These are phyloP conservation scores for Bubo scandiacus DNA, from an alignment of 2,113 vertebrate species.

Conservation along the genomic window DNA sequence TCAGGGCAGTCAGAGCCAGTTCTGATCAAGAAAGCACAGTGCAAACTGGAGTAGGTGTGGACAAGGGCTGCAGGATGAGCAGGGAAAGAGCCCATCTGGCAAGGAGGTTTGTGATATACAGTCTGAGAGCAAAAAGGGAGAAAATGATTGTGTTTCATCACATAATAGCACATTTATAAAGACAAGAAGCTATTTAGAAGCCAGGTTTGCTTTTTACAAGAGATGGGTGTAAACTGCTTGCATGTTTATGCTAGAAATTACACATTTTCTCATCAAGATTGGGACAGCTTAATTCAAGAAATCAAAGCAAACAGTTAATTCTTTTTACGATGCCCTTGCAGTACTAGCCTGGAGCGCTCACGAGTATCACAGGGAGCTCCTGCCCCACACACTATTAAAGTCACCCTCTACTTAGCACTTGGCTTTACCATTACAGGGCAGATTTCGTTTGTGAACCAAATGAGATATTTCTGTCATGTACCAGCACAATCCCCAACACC, in stretches of 20 bases:
- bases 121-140: neutral
- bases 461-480: neutral
- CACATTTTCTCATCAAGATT: neutral
- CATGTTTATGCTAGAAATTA: neutral
- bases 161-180: neutral
- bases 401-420: neutral
- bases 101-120: neutral
- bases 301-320: neutral
- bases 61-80: neutral
- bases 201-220: neutral
- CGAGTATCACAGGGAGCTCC: neutral
- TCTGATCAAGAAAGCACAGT: accelerated
- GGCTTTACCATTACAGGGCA: neutral
- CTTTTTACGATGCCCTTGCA: neutral
- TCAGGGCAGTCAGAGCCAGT: neutral
- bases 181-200: neutral
- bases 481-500: neutral
- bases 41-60: neutral
- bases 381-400: neutral
- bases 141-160: neutral
- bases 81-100: neutral
- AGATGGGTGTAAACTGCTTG: neutral
- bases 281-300: neutral
- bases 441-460: neutral
- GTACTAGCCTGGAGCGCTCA: neutral